phyloP scores from a whole-genome alignment of 2,797 vertebrate species.

The Pempheris klunzingeri region DNA sequence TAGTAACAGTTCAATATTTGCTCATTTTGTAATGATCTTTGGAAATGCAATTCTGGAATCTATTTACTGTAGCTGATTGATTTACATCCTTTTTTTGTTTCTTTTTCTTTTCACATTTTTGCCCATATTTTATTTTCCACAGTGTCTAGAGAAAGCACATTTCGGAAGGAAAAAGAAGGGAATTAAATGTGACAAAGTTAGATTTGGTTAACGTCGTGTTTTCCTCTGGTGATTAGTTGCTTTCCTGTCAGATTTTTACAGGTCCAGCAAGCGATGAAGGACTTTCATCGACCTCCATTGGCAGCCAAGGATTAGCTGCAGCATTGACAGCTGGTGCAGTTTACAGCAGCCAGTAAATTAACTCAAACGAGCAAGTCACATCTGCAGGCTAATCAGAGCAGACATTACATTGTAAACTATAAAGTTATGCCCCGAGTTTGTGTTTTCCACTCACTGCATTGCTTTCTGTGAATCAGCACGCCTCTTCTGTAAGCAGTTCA shows the following conservation, averaged over 20 bases:
- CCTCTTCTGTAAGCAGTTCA: not conserved
- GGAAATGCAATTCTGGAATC: no score
- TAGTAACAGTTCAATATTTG: no score
- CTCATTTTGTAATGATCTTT: no score
- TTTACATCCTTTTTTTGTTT: no score
- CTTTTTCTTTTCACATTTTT: no score
- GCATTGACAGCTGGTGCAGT: conserved; percentile 51
- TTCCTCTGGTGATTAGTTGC: no score
- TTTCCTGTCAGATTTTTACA: conserved; percentile 12
- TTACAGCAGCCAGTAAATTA: conserved; percentile 46
- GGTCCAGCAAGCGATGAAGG: not conserved
- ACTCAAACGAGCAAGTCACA: conserved; percentile 32
- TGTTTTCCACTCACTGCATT: not conserved
- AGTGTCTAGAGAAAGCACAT: no score
- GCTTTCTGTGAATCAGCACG: not conserved
- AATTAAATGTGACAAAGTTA: no score
- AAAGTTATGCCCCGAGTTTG: not conserved
- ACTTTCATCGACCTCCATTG: conserved; percentile 44
- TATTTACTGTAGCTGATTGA: no score
- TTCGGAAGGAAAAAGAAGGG: no score
- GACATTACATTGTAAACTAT: not conserved
- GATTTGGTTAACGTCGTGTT: no score
- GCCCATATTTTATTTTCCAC: no score
- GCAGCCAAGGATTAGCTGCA: conserved; percentile 40
- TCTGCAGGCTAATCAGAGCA: conserved; percentile 34